Evolutionary conservation across 2,113 vertebrate species (phyloP).

Genomic region (Castor canadensis): DNA sequence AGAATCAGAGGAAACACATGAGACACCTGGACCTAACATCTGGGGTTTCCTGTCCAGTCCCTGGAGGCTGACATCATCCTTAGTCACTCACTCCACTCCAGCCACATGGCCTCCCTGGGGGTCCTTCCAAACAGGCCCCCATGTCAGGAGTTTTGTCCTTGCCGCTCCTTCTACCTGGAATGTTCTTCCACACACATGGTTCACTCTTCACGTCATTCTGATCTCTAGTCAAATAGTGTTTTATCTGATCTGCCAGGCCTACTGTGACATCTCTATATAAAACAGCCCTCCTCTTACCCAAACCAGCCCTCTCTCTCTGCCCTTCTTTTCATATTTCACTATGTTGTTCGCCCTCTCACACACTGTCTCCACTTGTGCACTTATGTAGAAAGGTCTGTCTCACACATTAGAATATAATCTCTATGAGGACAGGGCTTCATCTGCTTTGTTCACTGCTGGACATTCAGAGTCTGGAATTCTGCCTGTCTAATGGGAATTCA

Average conservation of each 20-base stretch:
- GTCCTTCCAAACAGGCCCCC: background rate
- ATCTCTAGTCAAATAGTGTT: background rate
- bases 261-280: background rate
- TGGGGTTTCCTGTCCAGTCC: too few species aligned
- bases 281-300: background rate
- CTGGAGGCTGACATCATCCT: background rate
- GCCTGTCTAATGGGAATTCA: background rate
- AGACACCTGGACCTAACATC: background rate
- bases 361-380: background rate
- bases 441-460: background rate
- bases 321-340: background rate
- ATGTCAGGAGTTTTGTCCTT: background rate
- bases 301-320: background rate
- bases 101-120: background rate
- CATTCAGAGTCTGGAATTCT: background rate
- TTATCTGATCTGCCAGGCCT: background rate
- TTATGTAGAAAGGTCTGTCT: background rate
- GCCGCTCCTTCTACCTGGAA: background rate
- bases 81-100: background rate
- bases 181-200: background rate
- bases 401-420: background rate
- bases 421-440: background rate
- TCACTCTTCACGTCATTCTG: background rate
- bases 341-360: too few species aligned
- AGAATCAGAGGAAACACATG: accelerated